A percentile compares a stretch with the other conserved stretches of the same genome.
Conservation (phyloP, 2,113 vertebrate species). For the Oceanites oceanicus region DNA sequence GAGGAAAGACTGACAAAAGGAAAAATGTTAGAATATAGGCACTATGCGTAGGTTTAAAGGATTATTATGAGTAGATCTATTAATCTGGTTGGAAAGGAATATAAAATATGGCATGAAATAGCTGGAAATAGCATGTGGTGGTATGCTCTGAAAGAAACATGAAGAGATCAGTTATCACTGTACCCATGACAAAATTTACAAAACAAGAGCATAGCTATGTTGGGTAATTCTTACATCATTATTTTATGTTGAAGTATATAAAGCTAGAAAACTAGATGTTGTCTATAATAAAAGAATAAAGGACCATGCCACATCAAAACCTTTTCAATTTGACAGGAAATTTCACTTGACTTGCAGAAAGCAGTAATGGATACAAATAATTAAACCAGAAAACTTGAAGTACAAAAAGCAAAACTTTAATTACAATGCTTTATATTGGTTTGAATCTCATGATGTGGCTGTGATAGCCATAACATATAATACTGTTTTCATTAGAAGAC, state of each 20-base stretch:
- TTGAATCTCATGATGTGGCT: not conserved
- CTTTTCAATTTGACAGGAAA: not conserved
- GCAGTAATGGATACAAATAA: not conserved
- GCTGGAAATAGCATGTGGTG: not conserved
- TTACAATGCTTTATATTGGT: not conserved
- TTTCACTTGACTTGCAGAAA: not conserved
- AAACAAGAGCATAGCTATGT: not conserved
- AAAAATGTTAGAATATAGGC: not conserved
- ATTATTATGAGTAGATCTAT: not conserved
- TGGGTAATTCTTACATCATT: not conserved
- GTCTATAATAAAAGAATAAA: not conserved
- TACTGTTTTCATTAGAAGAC: not conserved
- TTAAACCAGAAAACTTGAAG: not conserved
- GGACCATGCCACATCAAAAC: not conserved
- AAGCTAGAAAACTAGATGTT: not conserved
- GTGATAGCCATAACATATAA: not conserved
- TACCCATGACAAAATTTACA: not conserved
- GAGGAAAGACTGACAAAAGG: not conserved
- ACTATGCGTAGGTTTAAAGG: not conserved
- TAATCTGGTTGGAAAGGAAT: not conserved
- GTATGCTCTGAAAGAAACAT: not conserved
- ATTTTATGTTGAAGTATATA: not conserved
- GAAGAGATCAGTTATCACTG: not conserved
- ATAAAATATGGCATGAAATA: not conserved
- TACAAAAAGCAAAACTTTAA: not conserved